Percentiles rank a stretch among this genome's conserved stretches.
phyloP scores from a whole-genome alignment of 2,888 invertebrate genomes.

The Chironomus tentans region DNA sequence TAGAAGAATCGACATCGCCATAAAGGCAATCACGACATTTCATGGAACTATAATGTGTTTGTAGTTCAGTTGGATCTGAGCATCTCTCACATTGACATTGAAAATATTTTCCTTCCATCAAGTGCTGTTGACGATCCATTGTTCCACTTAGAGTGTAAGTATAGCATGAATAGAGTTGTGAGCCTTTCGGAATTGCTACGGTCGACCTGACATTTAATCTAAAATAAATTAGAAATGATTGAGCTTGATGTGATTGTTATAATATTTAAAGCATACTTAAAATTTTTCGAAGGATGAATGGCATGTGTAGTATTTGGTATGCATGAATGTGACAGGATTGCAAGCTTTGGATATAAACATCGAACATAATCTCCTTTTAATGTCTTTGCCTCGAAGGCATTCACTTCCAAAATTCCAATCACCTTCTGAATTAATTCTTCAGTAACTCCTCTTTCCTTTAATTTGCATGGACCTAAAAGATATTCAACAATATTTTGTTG shows the following conservation, averaged over 20 bases:
- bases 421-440: slow-evolving; percentile 66
- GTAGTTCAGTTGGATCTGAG: slow-evolving; percentile 68
- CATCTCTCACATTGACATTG: slow-evolving; percentile 66
- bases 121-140: slow-evolving; percentile 54
- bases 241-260: not conserved
- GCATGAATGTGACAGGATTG: slow-evolving; percentile 72
- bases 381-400: slow-evolving; percentile 66
- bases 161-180: slow-evolving; percentile 62
- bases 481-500: slow-evolving; percentile 68
- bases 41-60: slow-evolving; percentile 66
- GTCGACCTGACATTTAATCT: slow-evolving; percentile 66
- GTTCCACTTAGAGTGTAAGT: slow-evolving; percentile 69
- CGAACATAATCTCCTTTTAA: slow-evolving; percentile 57
- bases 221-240: slow-evolving; percentile 29
- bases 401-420: slow-evolving; percentile 74
- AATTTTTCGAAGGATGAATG: slow-evolving; percentile 47
- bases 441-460: slow-evolving; percentile 50
- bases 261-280: slow-evolving; percentile 37
- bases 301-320: slow-evolving; percentile 73
- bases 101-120: slow-evolving; percentile 70
- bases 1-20: slow-evolving; percentile 53
- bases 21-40: slow-evolving; percentile 70
- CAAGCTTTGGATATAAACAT: slow-evolving; percentile 65
- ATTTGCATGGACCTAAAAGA: slow-evolving; percentile 60
- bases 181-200: slow-evolving; percentile 52